Base-by-base conservation (phyloP, 2,888 invertebrate genomes). In the Phalera bucephala region DNA sequence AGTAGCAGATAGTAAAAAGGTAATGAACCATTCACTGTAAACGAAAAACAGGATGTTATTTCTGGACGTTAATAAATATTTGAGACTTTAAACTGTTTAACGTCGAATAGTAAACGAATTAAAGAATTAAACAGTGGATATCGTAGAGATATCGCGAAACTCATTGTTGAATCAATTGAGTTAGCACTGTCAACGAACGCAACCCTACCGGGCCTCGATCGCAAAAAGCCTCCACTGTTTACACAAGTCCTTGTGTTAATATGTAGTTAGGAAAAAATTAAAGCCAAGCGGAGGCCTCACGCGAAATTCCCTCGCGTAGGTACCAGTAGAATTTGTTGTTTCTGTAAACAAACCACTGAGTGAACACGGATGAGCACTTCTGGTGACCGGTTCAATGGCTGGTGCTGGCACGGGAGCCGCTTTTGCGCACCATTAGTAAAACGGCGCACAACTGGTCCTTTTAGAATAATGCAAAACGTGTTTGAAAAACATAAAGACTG, bases 191-290 rank as follows among this genome's bases (percentile, higher is more conserved):
- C 72, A 81, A 79, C 62, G 77, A 50, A 55, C 56, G 69, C 61
- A 80, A 80, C 83, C 85, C 81, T 75, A 81, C 68, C 74, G 75
- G 72, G 84, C 86, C 84, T 78, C 85, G 76, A 65, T 69, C 63
- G 77, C 80, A 76, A 80, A 75, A 80, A 78, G 75, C 71, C 75
- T 80, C 67, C 33, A 58, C 74, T 53, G 53, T 58, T 58, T 60
- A 76, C 77, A 80, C 68, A 81, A 72, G 57, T 51, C 69, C 56
- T 68, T 72, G 65, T 63, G 66, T 69, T 77, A 77, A 82, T 69
- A 72, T 63, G 55, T 61, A 60, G 36, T 53, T 58, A 56, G 40
- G 36, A 74, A 79, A 82, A 80, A 78, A 77, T 74, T 71, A 71
- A 74, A 74, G 70, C 70, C 70, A 66, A 64, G 65, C 69, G 66